Evolutionary conservation across 2,888 invertebrate species (phyloP).

Genomic region (Cerastoderma edule): DNA sequence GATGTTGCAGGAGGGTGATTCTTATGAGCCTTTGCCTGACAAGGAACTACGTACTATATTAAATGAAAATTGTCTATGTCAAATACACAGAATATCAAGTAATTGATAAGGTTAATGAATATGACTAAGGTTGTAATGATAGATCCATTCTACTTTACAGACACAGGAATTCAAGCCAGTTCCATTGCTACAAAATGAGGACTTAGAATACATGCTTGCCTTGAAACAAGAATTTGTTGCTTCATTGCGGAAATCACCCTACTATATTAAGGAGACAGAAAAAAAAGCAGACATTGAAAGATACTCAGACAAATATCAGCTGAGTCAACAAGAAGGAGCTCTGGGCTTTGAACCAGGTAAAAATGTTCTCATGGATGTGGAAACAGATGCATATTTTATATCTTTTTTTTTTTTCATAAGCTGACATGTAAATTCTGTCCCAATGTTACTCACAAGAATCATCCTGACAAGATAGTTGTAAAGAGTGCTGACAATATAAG

Average conservation of each 20-base stretch:
- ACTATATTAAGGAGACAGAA: conserved; percentile 69
- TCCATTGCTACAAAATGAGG: conserved; percentile 80
- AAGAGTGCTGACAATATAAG: neutral
- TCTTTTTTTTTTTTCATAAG: too few species aligned
- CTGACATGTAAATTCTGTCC: too few species aligned
- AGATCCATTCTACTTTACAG: conserved; percentile 61
- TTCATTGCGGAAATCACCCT: conserved; percentile 81
- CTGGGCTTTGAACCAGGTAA: conserved; percentile 74
- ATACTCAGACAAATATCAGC: conserved; percentile 84
- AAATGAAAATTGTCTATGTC: too few species aligned
- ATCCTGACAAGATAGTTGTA: neutral
- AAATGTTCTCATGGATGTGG: too few species aligned
- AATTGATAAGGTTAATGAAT: too few species aligned
- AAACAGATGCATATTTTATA: too few species aligned
- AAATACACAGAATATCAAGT: too few species aligned
- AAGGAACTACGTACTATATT: too few species aligned
- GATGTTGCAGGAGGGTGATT: too few species aligned
- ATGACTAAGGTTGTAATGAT: too few species aligned
- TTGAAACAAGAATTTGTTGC: conserved; percentile 83
- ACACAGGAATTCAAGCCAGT: conserved; percentile 85
- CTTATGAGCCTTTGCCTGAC: too few species aligned
- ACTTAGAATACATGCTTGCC: conserved; percentile 82
- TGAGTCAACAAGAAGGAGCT: conserved; percentile 65
- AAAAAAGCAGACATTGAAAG: conserved; percentile 83
- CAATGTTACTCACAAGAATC: too few species aligned